phyloP scores from a whole-genome alignment of 2,113 vertebrate genomes.

The Pomatorhinus ruficollis region DNA sequence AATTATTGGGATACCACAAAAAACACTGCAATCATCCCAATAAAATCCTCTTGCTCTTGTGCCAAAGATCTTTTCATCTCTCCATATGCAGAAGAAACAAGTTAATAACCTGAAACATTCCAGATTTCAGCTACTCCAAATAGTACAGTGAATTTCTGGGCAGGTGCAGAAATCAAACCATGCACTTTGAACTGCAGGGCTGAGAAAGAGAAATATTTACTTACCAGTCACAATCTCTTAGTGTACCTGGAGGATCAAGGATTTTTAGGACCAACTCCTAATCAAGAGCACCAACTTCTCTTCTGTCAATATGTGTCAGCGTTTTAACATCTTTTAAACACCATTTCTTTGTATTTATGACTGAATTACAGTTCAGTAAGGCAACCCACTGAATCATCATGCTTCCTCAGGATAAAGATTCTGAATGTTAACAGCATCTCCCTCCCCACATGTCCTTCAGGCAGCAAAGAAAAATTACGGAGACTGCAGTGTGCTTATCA shows the following conservation, averaged over 20 bases:
- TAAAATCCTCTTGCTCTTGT: neutral
- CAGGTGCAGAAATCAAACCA: neutral
- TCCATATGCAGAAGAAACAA: neutral
- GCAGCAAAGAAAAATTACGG: conserved; percentile 65
- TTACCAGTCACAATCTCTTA: neutral
- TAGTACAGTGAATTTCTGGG: neutral
- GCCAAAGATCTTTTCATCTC: neutral
- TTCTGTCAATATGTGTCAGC: neutral
- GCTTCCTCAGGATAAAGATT: conserved; percentile 38
- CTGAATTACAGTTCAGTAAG: conserved; percentile 42
- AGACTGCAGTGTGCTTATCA: conserved; percentile 25
- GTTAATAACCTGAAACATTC: neutral
- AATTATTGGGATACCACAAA: neutral
- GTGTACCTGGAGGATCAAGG: neutral
- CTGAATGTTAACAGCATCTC: conserved; percentile 2
- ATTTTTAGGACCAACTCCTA: neutral
- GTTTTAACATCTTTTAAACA: conserved; percentile 25
- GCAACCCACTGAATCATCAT: neutral
- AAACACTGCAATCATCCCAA: neutral
- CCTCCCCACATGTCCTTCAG: conserved; percentile 56
- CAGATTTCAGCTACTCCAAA: neutral
- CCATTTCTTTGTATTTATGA: conserved; percentile 20
- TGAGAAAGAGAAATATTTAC: neutral
- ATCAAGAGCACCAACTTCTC: neutral
- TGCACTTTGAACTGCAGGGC: neutral